Conservation (phyloP, 1,140 invertebrate genomes). For the Papilio dardanus region DNA sequence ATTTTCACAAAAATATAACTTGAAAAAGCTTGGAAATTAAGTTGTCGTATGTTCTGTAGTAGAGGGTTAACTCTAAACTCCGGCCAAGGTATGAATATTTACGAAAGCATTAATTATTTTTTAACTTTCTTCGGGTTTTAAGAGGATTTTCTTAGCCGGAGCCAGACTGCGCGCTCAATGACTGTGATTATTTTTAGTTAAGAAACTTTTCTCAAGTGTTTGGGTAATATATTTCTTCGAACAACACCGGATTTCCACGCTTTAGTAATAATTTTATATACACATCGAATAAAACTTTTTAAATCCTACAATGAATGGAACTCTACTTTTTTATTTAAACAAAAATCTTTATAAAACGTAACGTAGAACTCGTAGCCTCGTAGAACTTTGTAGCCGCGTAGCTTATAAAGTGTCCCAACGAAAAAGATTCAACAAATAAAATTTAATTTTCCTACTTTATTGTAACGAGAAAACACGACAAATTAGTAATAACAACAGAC, state of each 20-base stretch:
- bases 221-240: constrained; percentile 53
- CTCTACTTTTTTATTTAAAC: background rate
- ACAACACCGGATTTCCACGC: constrained; percentile 45
- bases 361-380: constrained; percentile 48
- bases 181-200: constrained; percentile 74
- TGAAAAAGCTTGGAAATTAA: constrained; percentile 35
- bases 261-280: constrained; percentile 12
- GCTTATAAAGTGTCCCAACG: constrained; percentile 44
- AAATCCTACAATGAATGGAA: background rate
- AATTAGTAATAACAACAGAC: constrained; percentile 75
- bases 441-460: constrained; percentile 65
- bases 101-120: constrained; percentile 82
- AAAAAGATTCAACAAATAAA: constrained; percentile 54
- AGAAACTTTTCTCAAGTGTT: constrained; percentile 51
- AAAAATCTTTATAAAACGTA: background rate
- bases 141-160: constrained; percentile 72
- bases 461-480: constrained; percentile 71
- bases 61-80: constrained; percentile 76
- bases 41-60: constrained; percentile 41
- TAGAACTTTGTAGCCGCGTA: constrained; percentile 50
- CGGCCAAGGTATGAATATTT: constrained; percentile 79
- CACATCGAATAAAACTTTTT: background rate
- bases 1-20: no score
- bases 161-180: constrained; percentile 60
- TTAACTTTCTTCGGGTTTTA: constrained; percentile 78